Conservation (phyloP, 2,797 vertebrate species). For the Aphelocoma californica region DNA sequence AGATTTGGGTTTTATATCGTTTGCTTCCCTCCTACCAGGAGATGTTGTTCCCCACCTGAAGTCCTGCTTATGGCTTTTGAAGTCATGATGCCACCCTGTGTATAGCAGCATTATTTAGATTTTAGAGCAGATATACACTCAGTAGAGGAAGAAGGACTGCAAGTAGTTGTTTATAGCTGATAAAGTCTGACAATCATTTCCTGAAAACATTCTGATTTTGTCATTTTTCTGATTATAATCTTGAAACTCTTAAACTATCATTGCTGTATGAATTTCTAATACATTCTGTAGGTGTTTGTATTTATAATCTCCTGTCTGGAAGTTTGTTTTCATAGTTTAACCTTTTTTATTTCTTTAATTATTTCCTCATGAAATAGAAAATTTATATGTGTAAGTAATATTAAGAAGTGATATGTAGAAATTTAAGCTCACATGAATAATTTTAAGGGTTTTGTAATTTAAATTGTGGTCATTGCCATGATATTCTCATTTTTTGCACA, state of each 20-base stretch:
- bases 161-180: not conserved
- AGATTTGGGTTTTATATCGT: not conserved
- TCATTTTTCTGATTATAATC: not conserved
- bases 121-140: not conserved
- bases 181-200: not conserved
- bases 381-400: not conserved
- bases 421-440: not conserved
- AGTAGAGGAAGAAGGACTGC: not conserved
- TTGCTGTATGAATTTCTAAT: not conserved
- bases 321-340: not conserved
- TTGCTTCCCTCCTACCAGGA: not conserved
- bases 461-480: not conserved
- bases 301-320: not conserved
- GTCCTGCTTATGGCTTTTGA: not conserved
- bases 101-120: not conserved
- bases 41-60: not conserved
- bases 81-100: not conserved
- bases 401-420: not conserved
- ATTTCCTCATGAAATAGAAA: not conserved
- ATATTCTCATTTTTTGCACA: not conserved
- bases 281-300: not conserved
- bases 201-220: not conserved
- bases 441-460: not conserved
- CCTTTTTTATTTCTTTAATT: not conserved
- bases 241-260: not conserved